phyloP scores from a whole-genome alignment of 2,888 invertebrate species.

The Conops quadrifasciatus region DNA sequence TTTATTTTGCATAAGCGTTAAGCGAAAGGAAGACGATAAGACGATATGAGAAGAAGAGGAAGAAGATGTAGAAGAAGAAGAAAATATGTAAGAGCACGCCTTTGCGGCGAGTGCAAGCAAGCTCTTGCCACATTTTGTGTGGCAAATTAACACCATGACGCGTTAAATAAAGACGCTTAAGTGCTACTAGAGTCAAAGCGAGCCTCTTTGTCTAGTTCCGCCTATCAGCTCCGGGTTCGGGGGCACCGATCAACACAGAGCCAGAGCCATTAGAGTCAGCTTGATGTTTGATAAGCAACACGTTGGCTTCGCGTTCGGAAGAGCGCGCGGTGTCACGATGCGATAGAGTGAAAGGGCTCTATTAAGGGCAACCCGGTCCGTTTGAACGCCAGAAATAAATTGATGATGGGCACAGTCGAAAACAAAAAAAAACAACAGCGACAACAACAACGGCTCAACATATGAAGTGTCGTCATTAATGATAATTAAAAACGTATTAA shows the following conservation, averaged over 20 bases:
- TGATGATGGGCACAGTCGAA: too few relatives aligned
- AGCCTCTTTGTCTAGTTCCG: neutral
- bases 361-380: neutral
- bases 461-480: slow-evolving; percentile 16
- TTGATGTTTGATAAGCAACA: slow-evolving; percentile 2
- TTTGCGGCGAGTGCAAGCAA: neutral
- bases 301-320: neutral
- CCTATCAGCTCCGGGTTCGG: neutral
- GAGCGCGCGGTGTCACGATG: neutral
- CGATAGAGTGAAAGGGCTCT: neutral
- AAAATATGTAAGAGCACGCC: neutral
- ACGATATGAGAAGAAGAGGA: neutral
- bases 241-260: neutral
- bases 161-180: neutral
- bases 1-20: slow-evolving; percentile 8
- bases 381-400: neutral
- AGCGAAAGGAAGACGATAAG: neutral
- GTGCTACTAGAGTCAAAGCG: neutral
- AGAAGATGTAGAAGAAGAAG: neutral
- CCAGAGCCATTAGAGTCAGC: neutral
- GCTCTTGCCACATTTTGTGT: slow-evolving; percentile 2
- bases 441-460: slow-evolving; percentile 1
- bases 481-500: slow-evolving; percentile 27
- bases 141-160: slow-evolving; percentile 2
- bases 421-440: neutral